Evolutionary conservation across 2,797 vertebrate species (phyloP), one percentile per base, ranked within the genome.

Genomic region (Buceros bicornis): DNA sequence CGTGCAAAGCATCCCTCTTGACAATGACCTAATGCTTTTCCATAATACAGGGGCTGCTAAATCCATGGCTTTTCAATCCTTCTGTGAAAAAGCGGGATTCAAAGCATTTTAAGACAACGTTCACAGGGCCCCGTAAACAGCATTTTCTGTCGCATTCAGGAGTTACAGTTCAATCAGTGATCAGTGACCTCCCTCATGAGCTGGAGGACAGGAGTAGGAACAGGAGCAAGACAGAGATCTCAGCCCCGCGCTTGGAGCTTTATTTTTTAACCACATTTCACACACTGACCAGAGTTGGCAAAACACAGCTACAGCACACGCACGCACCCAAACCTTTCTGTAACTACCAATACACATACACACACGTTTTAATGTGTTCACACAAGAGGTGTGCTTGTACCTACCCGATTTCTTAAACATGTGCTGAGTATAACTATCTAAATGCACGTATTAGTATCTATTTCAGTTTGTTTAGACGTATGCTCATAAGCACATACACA

Each of bases 11-110:
- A 94, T 8, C 60, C 31, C 60, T 86, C 35, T 48, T 50, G 76
- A 72, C 33, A 91, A 66, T 91, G 82, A 96, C 6, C 89, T 95
- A 83, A 92, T 91, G 13, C 19, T 93, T 96, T 96, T 81, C 96
- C 82, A 54, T 40, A 87, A 92, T n/a, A 65, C 19, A 18, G 7
- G 22, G 58, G 8, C 33, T 82, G 26, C 57, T 90, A 77, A 71
- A 80, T n/a, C 5, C 3, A 28, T 56, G 16, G 17, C 40, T 28
- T 60, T 62, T 13, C 31, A 80, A 42, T 66, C 62, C 70, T 83
- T 73, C 60, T 94, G 67, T 67, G 33, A 83, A 81, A 82, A 90
- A 53, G 6, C 25, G 25, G 43, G 70, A 54, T 93, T 90, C 28
- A 91, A 94, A 67, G 74, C 56, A 61, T 31, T 87, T 58, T 50